phyloP scores from a whole-genome alignment of 1,140 invertebrate species.

The Aphelinus atriplicis region DNA sequence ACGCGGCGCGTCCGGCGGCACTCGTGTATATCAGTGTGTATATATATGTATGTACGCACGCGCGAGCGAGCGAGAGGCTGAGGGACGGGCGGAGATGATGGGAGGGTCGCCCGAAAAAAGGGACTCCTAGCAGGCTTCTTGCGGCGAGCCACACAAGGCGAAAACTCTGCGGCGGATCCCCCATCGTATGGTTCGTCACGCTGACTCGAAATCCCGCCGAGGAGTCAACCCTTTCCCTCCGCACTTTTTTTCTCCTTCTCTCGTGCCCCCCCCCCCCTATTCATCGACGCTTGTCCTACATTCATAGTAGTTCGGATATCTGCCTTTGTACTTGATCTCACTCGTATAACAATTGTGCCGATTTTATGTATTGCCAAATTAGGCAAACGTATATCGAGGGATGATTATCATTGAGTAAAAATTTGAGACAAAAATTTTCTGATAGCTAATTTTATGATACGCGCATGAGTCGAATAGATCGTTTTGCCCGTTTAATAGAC shows the following conservation, averaged over 20 bases:
- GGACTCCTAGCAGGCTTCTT: conserved; percentile 50
- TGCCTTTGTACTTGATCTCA: neutral
- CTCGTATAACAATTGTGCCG: neutral
- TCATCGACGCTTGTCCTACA: no score
- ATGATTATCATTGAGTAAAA: no score
- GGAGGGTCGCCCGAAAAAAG: conserved; percentile 49
- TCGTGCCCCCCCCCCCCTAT: no score
- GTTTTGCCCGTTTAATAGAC: no score
- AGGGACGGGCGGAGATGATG: no score
- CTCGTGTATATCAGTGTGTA: neutral
- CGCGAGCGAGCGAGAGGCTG: conserved; percentile 23
- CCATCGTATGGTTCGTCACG: conserved; percentile 61
- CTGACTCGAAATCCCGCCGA: conserved; percentile 57
- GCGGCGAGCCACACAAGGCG: conserved; percentile 59
- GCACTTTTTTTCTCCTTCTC: no score
- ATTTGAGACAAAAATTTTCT: no score
- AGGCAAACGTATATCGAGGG: no score
- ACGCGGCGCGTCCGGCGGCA: neutral
- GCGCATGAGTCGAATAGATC: no score
- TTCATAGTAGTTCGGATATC: no score
- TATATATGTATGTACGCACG: conserved; percentile 16
- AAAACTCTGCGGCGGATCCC: conserved; percentile 45
- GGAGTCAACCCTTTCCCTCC: neutral
- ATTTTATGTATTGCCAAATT: no score
- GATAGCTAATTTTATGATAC: no score